phyloP scores from a whole-genome alignment of 2,888 invertebrate species.

The Andrena bicolor region DNA sequence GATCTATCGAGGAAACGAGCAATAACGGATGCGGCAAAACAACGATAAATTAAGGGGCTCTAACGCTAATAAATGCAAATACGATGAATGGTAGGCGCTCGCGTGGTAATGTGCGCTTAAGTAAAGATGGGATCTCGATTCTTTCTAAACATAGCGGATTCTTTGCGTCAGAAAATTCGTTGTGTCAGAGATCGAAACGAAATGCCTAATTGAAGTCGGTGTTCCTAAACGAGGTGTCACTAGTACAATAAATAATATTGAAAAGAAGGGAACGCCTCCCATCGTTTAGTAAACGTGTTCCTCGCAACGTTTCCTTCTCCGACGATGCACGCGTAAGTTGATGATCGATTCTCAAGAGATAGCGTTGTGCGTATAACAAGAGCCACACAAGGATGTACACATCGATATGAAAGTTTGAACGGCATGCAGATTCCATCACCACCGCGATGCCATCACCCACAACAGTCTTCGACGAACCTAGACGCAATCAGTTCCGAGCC shows the following conservation, averaged over 20 bases:
- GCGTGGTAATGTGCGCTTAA: constrained; percentile 30
- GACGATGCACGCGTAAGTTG: background rate
- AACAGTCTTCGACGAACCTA: constrained; percentile 46
- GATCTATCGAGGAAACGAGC: constrained; percentile 44
- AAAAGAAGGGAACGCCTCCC: background rate
- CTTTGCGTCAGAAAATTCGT: background rate
- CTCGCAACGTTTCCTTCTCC: background rate
- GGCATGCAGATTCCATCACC: constrained; percentile 60
- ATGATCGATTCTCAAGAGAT: constrained; percentile 18
- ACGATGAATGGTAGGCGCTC: constrained; percentile 25
- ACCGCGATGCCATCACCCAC: constrained; percentile 49
- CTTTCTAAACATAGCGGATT: background rate
- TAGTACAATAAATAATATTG: background rate
- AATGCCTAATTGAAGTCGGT: background rate
- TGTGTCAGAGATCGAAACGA: background rate
- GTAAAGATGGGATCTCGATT: constrained; percentile 46
- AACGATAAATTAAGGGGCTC: constrained; percentile 56
- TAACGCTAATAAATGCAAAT: constrained; percentile 67
- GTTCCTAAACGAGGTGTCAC: too few relatives aligned
- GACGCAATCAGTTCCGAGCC: constrained; percentile 26
- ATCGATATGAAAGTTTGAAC: constrained; percentile 20
- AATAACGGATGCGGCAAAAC: constrained; percentile 30
- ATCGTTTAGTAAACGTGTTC: background rate
- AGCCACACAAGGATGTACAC: constrained; percentile 7
- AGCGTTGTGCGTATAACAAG: constrained; percentile 20